phyloP scores from a whole-genome alignment of 2,113 vertebrate species.

The Connochaetes taurinus region DNA sequence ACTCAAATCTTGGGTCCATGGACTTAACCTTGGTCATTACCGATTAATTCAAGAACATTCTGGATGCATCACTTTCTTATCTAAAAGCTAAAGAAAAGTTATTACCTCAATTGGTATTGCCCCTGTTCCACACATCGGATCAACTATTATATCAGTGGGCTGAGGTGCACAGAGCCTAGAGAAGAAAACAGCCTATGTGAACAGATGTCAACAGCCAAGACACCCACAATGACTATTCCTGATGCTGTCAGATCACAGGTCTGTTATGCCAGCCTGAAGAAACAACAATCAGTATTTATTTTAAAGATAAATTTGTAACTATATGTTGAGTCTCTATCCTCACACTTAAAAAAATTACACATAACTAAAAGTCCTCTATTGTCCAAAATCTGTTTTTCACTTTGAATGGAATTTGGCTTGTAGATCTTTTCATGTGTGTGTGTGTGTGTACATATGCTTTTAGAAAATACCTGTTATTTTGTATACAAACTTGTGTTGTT shows the following conservation, averaged over 20 bases:
- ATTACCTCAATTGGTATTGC: slow-evolving; percentile 97
- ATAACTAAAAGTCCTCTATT: neutral
- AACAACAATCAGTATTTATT: neutral
- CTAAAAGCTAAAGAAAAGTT: slow-evolving; percentile 37
- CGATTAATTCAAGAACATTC: neutral
- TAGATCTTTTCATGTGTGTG: neutral
- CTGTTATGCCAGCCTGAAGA: neutral
- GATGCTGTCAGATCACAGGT: neutral
- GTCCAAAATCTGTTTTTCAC: neutral
- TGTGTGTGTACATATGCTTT: neutral
- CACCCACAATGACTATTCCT: neutral
- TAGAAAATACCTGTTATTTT: neutral
- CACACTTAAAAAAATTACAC: neutral
- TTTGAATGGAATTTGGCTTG: neutral
- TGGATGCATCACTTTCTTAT: neutral
- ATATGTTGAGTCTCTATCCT: neutral
- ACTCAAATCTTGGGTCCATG: neutral
- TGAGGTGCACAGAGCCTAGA: slow-evolving; percentile 92
- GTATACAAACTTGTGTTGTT: neutral
- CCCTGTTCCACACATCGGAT: slow-evolving; percentile 98
- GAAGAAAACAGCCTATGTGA: slow-evolving; percentile 19
- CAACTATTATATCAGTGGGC: slow-evolving; percentile 90
- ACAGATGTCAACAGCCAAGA: neutral
- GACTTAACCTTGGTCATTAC: neutral
- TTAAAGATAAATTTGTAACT: neutral